Percentiles rank a stretch among this genome's conserved stretches.
These are phyloP conservation scores for Lethocerus indicus DNA, from an alignment of 1,140 invertebrate species.

Conservation along the genomic window DNA sequence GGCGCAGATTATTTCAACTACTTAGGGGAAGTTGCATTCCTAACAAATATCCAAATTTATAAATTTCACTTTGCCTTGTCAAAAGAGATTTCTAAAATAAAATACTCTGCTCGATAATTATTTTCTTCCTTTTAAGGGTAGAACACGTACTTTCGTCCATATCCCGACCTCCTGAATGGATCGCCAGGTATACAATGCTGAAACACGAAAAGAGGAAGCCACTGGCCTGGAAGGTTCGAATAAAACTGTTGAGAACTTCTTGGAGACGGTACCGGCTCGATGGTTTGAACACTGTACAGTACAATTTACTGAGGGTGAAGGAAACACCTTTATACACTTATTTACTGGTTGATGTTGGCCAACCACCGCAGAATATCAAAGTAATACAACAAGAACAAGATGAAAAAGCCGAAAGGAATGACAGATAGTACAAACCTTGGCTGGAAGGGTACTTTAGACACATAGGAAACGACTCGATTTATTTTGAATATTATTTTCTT, in stretches of 20 bases:
- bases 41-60: background rate
- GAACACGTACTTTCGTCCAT: constrained; percentile 26
- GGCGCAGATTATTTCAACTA: background rate
- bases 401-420: no score
- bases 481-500: no score
- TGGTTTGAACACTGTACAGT: constrained; percentile 31
- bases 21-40: background rate
- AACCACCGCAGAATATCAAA: constrained; percentile 22
- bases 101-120: background rate
- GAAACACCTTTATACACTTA: constrained; percentile 26
- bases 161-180: constrained; percentile 24
- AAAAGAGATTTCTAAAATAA: background rate
- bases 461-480: no score
- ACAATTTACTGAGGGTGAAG: constrained; percentile 22
- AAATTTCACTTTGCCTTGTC: background rate
- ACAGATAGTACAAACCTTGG: no score
- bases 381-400: constrained; percentile 24
- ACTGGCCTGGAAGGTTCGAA: constrained; percentile 24
- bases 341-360: constrained; percentile 29
- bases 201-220: constrained; percentile 29
- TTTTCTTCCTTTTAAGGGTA: constrained; percentile 20
- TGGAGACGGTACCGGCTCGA: constrained; percentile 28
- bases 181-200: constrained; percentile 34
- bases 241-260: constrained; percentile 28
- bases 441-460: no score